Evolutionary conservation across 2,797 vertebrate species (phyloP).

Genomic region (Morelia viridis): DNA sequence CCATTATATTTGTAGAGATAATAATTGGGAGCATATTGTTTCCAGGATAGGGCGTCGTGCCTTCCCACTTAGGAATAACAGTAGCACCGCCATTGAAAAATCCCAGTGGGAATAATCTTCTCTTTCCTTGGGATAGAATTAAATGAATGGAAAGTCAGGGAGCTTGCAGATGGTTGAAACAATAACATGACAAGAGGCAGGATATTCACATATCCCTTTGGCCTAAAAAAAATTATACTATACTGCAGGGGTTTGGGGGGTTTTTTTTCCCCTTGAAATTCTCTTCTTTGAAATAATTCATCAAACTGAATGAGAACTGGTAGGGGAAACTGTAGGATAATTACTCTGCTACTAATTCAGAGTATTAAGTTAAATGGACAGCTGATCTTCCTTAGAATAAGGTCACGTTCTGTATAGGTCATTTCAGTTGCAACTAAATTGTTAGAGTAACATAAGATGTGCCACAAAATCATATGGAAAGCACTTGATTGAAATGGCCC

Average conservation of each 20-base stretch:
- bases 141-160: background rate
- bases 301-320: background rate
- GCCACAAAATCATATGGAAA: background rate
- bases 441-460: background rate
- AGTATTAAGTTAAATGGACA: background rate
- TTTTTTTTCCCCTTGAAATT: background rate
- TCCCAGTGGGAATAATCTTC: background rate
- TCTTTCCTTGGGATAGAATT: background rate
- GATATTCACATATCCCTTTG: background rate
- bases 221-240: background rate
- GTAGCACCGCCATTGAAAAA: background rate
- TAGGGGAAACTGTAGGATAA: background rate
- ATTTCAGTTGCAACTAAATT: background rate
- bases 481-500: background rate
- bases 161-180: background rate
- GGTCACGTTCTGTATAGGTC: background rate
- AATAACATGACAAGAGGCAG: background rate
- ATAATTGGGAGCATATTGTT: background rate
- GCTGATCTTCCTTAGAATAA: background rate
- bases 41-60: background rate
- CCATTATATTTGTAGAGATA: background rate
- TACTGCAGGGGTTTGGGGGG: background rate
- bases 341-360: background rate
- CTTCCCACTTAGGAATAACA: background rate
- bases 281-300: background rate